Evolutionary conservation across 2,113 vertebrate species (phyloP).

Genomic region (Peromyscus polionotus): DNA sequence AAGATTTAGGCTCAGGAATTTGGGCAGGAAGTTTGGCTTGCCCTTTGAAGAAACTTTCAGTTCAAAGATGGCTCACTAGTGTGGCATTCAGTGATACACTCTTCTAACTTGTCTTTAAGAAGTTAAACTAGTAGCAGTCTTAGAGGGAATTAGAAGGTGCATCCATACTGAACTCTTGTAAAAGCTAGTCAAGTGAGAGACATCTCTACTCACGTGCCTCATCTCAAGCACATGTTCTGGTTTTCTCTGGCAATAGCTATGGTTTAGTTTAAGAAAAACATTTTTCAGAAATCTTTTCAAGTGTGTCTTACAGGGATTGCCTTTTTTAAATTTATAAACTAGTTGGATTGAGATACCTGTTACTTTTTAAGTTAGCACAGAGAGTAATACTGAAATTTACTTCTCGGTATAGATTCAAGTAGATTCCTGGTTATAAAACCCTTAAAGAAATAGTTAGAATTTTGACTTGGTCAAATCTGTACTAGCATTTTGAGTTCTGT

Average conservation of each 20-base stretch:
- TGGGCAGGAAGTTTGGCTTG: slow-evolving; percentile 22
- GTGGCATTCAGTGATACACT: not conserved
- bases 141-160: not conserved
- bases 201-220: not conserved
- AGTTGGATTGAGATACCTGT: slow-evolving; percentile 17
- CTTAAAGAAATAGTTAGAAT: slow-evolving; percentile 52
- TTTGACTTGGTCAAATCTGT: slow-evolving; percentile 25
- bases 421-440: slow-evolving; percentile 32
- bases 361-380: slow-evolving; percentile 52
- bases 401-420: slow-evolving; percentile 59
- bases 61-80: slow-evolving; percentile 47
- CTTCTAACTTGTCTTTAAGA: not conserved
- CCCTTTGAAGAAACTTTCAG: slow-evolving; percentile 35
- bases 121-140: slow-evolving; percentile 48
- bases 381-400: not conserved
- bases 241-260: slow-evolving; percentile 36
- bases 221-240: not conserved
- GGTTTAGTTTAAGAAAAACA: slow-evolving; percentile 29
- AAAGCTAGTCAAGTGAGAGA: slow-evolving; percentile 23
- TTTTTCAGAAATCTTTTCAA: slow-evolving; percentile 48
- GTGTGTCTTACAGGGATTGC: not conserved
- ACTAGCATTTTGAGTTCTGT: not conserved
- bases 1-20: not conserved
- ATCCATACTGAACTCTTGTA: slow-evolving; percentile 36
- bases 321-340: slow-evolving; percentile 22